These are phyloP conservation scores for Phycodurus eques DNA, from an alignment of 2,113 vertebrate species.

Conservation along the genomic window DNA sequence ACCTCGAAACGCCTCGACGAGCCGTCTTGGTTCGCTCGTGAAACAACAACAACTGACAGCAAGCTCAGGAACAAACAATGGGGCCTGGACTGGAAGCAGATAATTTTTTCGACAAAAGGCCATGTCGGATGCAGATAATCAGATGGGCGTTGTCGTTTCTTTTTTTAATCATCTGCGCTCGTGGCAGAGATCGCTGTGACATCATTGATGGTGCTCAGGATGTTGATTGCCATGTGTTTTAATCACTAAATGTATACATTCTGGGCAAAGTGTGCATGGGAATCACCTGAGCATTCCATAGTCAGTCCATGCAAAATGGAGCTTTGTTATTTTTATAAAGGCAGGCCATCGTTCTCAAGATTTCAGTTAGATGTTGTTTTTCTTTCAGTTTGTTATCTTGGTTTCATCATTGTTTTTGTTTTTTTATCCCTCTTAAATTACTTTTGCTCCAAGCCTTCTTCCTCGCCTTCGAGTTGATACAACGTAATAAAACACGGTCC, in stretches of 20 bases:
- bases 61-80: not conserved
- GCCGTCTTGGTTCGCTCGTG: not conserved
- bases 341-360: not conserved
- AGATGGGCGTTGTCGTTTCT: not conserved
- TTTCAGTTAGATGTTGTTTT: not conserved
- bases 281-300: not conserved
- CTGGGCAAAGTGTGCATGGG: not conserved
- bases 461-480: not conserved
- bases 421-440: not conserved
- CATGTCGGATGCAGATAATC: not conserved
- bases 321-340: not conserved
- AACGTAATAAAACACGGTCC: not conserved
- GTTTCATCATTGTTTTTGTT: conserved; percentile 1
- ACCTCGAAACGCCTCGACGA: too few relatives aligned
- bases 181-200: not conserved
- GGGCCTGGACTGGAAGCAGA: not conserved
- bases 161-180: not conserved
- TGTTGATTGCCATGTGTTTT: not conserved
- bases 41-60: not conserved
- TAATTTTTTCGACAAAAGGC: not conserved
- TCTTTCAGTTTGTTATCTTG: not conserved
- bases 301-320: not conserved
- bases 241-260: not conserved
- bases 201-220: not conserved
- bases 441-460: conserved; percentile 1